These are phyloP conservation scores for Corapipo altera DNA, from an alignment of 2,113 vertebrate species.

Conservation along the genomic window DNA sequence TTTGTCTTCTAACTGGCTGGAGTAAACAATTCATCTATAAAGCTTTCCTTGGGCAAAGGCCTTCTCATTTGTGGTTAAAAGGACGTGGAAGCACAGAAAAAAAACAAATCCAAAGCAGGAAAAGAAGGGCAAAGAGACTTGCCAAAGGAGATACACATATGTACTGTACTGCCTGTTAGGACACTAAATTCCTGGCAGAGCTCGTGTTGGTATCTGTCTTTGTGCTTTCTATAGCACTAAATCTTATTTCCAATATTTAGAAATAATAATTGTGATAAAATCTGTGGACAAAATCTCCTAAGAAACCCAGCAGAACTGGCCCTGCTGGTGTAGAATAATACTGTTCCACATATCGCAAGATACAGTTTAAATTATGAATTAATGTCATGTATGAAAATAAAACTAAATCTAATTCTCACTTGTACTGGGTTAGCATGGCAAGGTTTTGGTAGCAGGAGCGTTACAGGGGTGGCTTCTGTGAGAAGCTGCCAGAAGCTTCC, in stretches of 20 bases:
- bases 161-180: background rate
- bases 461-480: background rate
- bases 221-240: background rate
- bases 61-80: background rate
- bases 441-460: background rate
- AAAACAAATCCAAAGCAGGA: background rate
- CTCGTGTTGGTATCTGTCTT: background rate
- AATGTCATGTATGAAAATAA: background rate
- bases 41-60: background rate
- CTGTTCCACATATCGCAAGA: background rate
- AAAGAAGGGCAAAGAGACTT: background rate
- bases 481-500: background rate
- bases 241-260: background rate
- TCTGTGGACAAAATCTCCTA: background rate
- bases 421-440: background rate
- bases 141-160: background rate
- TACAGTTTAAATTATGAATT: background rate
- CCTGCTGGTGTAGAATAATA: background rate
- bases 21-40: background rate
- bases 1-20: background rate
- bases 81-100: background rate
- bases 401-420: background rate
- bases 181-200: background rate
- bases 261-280: background rate
- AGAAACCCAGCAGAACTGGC: background rate